Evolutionary conservation across 2,888 invertebrate species (phyloP).

Genomic region (Exephanes ischioxanthus): DNA sequence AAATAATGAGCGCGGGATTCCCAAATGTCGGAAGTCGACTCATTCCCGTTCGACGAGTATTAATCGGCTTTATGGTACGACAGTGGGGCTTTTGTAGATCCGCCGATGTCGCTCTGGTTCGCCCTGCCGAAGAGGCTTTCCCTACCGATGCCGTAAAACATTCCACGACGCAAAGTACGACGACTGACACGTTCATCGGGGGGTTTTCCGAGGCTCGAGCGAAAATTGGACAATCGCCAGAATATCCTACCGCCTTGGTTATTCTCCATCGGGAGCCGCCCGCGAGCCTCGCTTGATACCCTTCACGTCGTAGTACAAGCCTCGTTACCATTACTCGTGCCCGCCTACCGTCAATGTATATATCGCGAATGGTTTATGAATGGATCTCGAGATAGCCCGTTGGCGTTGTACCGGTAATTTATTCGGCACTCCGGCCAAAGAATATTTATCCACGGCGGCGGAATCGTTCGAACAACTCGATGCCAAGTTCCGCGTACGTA

Average conservation of each 20-base stretch:
- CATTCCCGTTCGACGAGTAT: constrained; percentile 69
- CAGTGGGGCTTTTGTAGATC: constrained; percentile 36
- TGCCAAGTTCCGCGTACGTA: constrained; percentile 18
- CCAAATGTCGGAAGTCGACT: constrained; percentile 64
- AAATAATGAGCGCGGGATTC: constrained; percentile 51
- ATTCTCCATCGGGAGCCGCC: constrained; percentile 1
- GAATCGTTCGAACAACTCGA: constrained; percentile 8
- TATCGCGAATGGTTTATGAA: constrained; percentile 60
- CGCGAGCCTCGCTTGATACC: constrained; percentile 17
- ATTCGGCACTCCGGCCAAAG: constrained; percentile 59
- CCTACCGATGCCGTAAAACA: constrained; percentile 27
- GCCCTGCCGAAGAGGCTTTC: not conserved
- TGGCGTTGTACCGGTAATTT: constrained; percentile 51
- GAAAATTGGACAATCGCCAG: constrained; percentile 67
- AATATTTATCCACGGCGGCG: constrained; percentile 46
- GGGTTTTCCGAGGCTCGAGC: constrained; percentile 3
- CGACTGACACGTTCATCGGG: constrained; percentile 52
- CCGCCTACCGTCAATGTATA: constrained; percentile 44
- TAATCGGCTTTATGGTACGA: constrained; percentile 71
- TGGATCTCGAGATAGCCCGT: constrained; percentile 19
- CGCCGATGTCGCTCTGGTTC: constrained; percentile 23
- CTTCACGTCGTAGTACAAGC: constrained; percentile 15
- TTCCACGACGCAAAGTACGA: constrained; percentile 25
- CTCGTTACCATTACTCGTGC: constrained; percentile 49
- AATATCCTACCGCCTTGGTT: constrained; percentile 37